Evolutionary conservation across 35 echinoderm and acorn worm species (phyloP), one percentile per base, ranked within the genome.

Genomic region (Lytechinus variegatus): DNA sequence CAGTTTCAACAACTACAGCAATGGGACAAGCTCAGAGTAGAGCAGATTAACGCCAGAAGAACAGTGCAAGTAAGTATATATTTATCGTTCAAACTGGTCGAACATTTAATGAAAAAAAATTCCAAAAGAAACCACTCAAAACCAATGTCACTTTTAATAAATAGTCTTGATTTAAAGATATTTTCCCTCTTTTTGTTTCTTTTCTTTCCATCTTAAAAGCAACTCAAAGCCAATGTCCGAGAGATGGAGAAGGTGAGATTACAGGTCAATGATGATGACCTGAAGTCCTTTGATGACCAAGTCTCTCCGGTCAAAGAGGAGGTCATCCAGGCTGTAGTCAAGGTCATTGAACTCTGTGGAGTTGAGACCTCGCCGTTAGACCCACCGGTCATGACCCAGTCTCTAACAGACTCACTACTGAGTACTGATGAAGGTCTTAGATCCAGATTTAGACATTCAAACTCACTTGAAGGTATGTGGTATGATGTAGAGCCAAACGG

Each of bases 201-300:
- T 10, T 52, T 90, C 9, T 90, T 90, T 90, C 27, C 88, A 7
- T 24, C 21, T 79, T 24, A 61, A 44, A 79, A 99, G 98, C 98
- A 99, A 99, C 95, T 99, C 3, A 99, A 99, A 96, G 98, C 98
- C 87, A 99, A 99, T 93, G 95, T 99, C 27, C 92, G 98, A 16
- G 98, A 99, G 91, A 99, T 99, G 98, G 98, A 99, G 86, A 99
- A 99, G 93, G 96, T 96, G 89, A 91, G 98, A 28, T 92, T 94
- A 27, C 98, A 97, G 88, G 95, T 99, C 53, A 12, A 95, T 95
- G 98, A 99, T 24, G 95, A 95, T 54, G 98, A 99, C 92, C 95
- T 95, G 16, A 55, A 87, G 12, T 27, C 33, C 7, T 96, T 99
- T 86, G 98, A 99, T 94, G 87, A 56, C 0, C 94, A 95, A 92